A percentile compares a stretch with the other conserved stretches of the same genome.
Evolutionary conservation across 37 sponge, comb jelly and placozoan species (phyloP).

Genomic region (Bolinopsis microptera): DNA sequence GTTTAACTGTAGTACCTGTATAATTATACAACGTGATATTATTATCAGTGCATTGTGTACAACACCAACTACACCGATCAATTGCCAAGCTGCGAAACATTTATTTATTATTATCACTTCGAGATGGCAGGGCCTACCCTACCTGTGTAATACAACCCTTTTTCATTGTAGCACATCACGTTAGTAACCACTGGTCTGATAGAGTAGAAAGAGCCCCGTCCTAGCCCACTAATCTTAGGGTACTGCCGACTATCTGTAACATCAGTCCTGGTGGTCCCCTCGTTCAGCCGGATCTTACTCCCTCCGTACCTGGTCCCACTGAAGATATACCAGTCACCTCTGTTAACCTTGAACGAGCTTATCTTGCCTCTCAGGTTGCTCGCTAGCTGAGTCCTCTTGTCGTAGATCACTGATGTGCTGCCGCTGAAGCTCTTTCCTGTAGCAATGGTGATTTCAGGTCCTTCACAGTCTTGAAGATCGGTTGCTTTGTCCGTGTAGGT

Average conservation of each 20-base stretch:
- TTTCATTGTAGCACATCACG: slow-evolving; percentile 6
- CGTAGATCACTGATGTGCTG: background rate
- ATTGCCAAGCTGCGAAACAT: no score
- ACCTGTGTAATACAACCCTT: slow-evolving; percentile 13
- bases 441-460: background rate
- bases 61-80: no score
- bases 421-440: background rate
- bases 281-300: background rate
- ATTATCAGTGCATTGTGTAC: no score
- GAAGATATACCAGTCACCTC: slow-evolving; percentile 40
- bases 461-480: slow-evolving; percentile 10
- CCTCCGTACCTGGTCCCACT: background rate
- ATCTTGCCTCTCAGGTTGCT: background rate
- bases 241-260: background rate
- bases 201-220: background rate
- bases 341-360: slow-evolving; percentile 33
- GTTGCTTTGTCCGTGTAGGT: background rate
- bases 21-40: no score
- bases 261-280: slow-evolving; percentile 1
- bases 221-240: background rate
- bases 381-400: slow-evolving; percentile 47
- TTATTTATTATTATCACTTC: no score
- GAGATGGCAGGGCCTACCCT: no score
- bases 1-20: no score
- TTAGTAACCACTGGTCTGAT: slow-evolving; percentile 29